Base-by-base conservation (phyloP, 2,113 vertebrate genomes). In the Odobenus rosmarus region DNA sequence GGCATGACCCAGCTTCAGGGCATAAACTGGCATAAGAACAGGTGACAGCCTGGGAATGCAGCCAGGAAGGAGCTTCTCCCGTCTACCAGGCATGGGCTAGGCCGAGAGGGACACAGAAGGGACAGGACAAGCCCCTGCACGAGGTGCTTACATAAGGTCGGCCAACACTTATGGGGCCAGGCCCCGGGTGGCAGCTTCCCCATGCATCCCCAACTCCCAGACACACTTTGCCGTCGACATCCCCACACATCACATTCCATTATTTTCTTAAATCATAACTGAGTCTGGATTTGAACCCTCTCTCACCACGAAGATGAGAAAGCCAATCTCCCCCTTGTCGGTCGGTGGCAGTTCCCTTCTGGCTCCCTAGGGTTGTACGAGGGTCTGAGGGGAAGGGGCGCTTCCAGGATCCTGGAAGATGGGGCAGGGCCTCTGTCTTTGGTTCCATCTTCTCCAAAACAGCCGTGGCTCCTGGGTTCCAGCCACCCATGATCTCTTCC, bases 381-480 rank as follows among this genome's bases (percentile, higher is more conserved):
- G n/a, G 3, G n/a, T 15, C 90, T 31, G 5, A 14, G 46, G 16
- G n/a, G 53, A 26, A 57, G 13, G 21, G 26, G 33, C 1, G 2
- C 79, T 67, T 67, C 10, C 2, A 10, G 18, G 83, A 81, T 9
- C 15, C 67, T 39, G 12, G n/a, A 77, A 33, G 15, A 11, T 3
- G 28, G 53, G 13, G 46, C 49, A 51, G 46, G 23, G n/a, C 49
- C 14, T 87, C 55, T 36, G 23, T 19, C 31, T n/a, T 19, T 11
- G 59, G 61, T 67, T 24, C 39, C 46, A 69, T 36, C 59, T 71
- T 89, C 64, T 88, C 91, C 64, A 36, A 90, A 82, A 64, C 21
- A 83, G 53, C 39, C 12, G 0, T 0, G 33, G 4, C 21, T 33
- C 55, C 23, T 0, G 0, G 15, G 18, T 49, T 49, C n/a, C 0